These are phyloP conservation scores for Mylabris sibirica DNA, from an alignment of 2,888 invertebrate genomes.

Conservation along the genomic window DNA sequence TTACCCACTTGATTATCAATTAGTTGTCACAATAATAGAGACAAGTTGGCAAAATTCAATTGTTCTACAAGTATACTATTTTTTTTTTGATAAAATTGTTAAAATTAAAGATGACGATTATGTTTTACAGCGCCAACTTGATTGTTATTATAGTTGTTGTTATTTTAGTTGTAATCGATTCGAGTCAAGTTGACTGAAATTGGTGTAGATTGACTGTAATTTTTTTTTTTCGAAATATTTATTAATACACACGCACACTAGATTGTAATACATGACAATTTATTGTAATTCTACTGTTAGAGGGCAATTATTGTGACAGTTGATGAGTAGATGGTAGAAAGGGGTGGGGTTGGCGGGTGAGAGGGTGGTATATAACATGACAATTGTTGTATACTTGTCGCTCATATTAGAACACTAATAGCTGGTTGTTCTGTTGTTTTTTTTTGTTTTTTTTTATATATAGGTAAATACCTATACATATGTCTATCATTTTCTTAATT, in stretches of 20 bases:
- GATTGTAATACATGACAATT: not conserved
- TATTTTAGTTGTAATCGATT: not conserved
- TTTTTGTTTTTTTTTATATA: not conserved
- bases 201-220: too few relatives aligned
- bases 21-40: too few relatives aligned
- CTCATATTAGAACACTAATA: constrained; percentile 22
- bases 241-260: not conserved
- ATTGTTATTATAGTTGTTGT: too few relatives aligned
- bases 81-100: too few relatives aligned
- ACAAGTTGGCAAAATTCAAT: too few relatives aligned
- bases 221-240: not conserved
- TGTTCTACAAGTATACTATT: too few relatives aligned
- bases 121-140: too few relatives aligned
- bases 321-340: not conserved
- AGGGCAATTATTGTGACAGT: constrained; percentile 44
- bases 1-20: too few relatives aligned
- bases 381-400: constrained; percentile 44
- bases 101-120: too few relatives aligned
- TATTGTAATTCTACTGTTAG: constrained; percentile 30
- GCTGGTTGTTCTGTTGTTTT: not conserved
- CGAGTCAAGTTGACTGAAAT: not conserved
- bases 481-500: not conserved
- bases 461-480: not conserved
- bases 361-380: constrained; percentile 33
- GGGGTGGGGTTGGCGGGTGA: not conserved